Base-by-base conservation (phyloP, 2,797 vertebrate species). In the Ptychadena robeensis region DNA sequence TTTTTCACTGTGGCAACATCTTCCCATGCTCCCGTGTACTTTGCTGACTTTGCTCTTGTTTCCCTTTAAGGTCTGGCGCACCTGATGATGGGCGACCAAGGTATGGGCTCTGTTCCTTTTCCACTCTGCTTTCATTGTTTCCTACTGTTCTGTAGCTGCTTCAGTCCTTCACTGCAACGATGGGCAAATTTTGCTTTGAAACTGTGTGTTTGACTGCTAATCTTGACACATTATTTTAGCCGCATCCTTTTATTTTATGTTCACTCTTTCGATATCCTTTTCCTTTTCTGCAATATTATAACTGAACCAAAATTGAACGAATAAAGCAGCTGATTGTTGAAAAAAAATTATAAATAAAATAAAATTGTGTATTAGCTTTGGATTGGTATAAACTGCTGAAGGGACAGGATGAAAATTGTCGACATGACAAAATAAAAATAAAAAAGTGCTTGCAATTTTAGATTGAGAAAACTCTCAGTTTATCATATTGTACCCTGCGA, bases 1-100 rank as follows among this genome's bases (percentile, higher is more conserved):
- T n/a, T 90, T 95, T 92, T 95, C 92, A 88, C 88, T 94, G 91
- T 94, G 93, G 92, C 91, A 93, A 94, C 93, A 93, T 94, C 94
- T 97, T 96, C 95, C 96, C 93, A 86, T 95, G 92, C 95, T 96
- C 95, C 96, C 95, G 94, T 96, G 95, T 96, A 96, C 93, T 96
- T 95, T 98, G 95, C 97, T 99, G 97, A 99, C 96, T 98, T 92
- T 98, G 95, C 96, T 98, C 96, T 98, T 97, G 95, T 98, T 98
- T 97, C 94, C 96, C 96, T 97, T 98, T 95, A 98, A 98, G 98
- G 98, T 98, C 96, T 96, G 95, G 97, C 97, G 93, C 96, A 99
- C 96, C 95, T 99, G 97, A 98, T 98, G 98, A 98, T 98, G 98
- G 96, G 97, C 96, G 96, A 99, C 95, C 97, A 98, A 99, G 98